Conservation (phyloP, 2,113 vertebrate genomes). For the Entosphenus tridentatus region DNA sequence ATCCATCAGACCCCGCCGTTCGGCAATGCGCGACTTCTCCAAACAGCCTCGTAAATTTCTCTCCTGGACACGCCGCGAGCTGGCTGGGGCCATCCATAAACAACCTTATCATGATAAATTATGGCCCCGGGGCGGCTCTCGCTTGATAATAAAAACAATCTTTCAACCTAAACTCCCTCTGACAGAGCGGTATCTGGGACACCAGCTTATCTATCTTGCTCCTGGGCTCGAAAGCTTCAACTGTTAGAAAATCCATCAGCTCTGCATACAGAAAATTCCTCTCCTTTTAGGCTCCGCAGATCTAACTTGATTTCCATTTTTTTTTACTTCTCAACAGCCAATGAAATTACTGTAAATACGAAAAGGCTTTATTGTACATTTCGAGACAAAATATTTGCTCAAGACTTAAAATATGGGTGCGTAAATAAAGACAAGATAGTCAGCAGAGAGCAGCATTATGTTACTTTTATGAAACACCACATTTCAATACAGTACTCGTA, state of each 20-base stretch:
- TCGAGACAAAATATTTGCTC: too few species aligned
- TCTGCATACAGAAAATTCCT: conserved; percentile 2
- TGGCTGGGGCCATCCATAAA: conserved; percentile 1
- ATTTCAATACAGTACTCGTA: too few species aligned
- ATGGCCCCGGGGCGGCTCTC: conserved; percentile 4
- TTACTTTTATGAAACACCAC: too few species aligned
- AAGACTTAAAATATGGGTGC: too few species aligned
- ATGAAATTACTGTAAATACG: too few species aligned
- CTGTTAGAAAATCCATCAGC: conserved; percentile 1
- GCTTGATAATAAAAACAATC: conserved; percentile 6
- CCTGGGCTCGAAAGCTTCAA: background rate
- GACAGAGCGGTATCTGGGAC: conserved; percentile 5
- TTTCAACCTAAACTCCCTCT: conserved; percentile 6
- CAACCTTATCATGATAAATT: conserved; percentile 7
- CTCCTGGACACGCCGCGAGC: conserved; percentile 4
- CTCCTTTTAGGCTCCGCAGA: background rate
- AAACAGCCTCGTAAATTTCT: conserved; percentile 4
- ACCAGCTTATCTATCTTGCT: conserved; percentile 5
- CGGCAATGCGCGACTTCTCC: background rate
- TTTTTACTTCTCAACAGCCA: too few species aligned
- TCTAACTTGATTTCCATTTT: too few species aligned
- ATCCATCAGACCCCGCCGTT: conserved; percentile 3
- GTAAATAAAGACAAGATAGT: too few species aligned
- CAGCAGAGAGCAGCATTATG: too few species aligned
- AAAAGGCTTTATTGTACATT: too few species aligned